Evolutionary conservation across 2,888 invertebrate species (phyloP).

Genomic region (Rapana venosa): DNA sequence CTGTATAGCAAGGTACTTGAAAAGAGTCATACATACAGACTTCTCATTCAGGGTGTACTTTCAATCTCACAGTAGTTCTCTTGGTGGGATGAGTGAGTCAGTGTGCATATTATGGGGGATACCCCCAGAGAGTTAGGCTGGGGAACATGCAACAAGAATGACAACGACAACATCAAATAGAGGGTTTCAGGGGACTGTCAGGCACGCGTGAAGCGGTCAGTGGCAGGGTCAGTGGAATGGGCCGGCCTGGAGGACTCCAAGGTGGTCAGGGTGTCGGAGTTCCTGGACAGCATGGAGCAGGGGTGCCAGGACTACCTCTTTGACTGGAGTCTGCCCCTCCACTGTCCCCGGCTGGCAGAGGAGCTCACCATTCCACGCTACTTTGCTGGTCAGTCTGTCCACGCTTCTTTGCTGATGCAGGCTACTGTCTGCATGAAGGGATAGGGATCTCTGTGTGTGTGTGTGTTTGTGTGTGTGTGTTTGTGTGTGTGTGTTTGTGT

Average conservation of each 20-base stretch:
- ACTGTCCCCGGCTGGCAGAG: slow-evolving; percentile 68
- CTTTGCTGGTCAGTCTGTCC: slow-evolving; percentile 65
- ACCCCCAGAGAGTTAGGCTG: no score
- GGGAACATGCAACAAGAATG: no score
- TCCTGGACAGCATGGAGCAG: slow-evolving; percentile 53
- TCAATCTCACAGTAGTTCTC: no score
- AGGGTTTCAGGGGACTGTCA: slow-evolving; percentile 57
- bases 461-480: no score
- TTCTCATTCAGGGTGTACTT: no score
- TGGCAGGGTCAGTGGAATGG: slow-evolving; percentile 69
- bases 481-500: not conserved
- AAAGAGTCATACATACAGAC: no score
- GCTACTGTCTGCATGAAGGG: no score
- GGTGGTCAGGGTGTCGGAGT: slow-evolving; percentile 58
- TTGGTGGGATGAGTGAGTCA: no score
- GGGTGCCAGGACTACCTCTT: slow-evolving; percentile 64
- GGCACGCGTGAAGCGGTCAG: slow-evolving; percentile 59
- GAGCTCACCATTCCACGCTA: slow-evolving; percentile 71
- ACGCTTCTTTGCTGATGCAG: no score
- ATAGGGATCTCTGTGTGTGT: not conserved
- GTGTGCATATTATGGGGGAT: no score
- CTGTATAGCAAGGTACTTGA: no score
- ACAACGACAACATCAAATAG: no score
- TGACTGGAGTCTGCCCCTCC: slow-evolving; percentile 74
- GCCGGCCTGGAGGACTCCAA: slow-evolving; percentile 65